Conservation (phyloP, 2,888 invertebrate genomes). For the Encarsia formosa region DNA sequence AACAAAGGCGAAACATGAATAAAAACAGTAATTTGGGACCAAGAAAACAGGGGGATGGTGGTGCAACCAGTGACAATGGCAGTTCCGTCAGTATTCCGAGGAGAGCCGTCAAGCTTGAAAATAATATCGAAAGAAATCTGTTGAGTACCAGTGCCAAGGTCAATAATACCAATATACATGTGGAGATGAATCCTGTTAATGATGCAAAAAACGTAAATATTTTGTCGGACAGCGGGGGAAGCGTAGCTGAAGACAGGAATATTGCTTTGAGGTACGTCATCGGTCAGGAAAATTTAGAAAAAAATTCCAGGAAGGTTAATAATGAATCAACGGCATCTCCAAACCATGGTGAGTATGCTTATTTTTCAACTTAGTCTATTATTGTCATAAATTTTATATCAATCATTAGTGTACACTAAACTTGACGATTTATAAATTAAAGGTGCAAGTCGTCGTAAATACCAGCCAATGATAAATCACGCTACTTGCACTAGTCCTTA, state of each 20-base stretch:
- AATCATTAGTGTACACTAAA: neutral
- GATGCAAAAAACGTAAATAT: constrained; percentile 65
- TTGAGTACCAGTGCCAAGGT: constrained; percentile 71
- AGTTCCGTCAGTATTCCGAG: constrained; percentile 53
- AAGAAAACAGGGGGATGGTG: constrained; percentile 59
- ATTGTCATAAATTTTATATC: neutral
- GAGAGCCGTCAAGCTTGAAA: constrained; percentile 50
- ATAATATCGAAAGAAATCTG: constrained; percentile 52
- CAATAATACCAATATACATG: constrained; percentile 77
- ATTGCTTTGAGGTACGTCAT: constrained; percentile 47
- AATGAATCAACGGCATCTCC: constrained; percentile 3
- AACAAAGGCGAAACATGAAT: constrained; percentile 68
- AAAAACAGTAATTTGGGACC: constrained; percentile 70
- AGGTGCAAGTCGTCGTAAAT: constrained; percentile 18
- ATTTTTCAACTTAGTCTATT: neutral
- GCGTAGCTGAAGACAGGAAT: constrained; percentile 42
- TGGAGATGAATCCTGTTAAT: constrained; percentile 60
- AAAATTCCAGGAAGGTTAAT: constrained; percentile 24
- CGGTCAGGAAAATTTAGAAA: constrained; percentile 45
- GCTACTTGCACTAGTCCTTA: constrained; percentile 32
- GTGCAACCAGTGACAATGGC: constrained; percentile 58
- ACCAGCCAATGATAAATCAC: constrained; percentile 24
- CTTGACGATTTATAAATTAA: neutral
- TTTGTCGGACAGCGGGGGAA: constrained; percentile 61
- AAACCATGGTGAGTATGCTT: neutral